Base-by-base conservation (phyloP, 2,888 invertebrate genomes). In the Anthrax anthrax region DNA sequence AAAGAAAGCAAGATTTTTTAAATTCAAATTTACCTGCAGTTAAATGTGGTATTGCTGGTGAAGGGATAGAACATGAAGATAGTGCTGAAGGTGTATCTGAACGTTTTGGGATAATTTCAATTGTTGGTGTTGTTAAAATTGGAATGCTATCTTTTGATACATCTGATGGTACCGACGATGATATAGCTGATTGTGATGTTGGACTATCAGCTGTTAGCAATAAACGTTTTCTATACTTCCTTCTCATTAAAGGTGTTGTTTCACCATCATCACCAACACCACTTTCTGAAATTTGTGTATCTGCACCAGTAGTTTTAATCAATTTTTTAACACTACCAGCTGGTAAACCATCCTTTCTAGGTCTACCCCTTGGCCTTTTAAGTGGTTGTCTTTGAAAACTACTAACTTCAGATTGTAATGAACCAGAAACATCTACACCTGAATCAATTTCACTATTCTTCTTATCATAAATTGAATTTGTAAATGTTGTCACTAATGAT, bases 301-400 rank as follows among this genome's bases (percentile, higher is more conserved):
- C 16, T 12, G 12, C 3, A 6, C 8, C 3, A 9, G 13, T 29
- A 39, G 18, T 38, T 72, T 53, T 72, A 72, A 63, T 8, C 64
- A 37, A 41, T 39, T 48, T 47, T 36, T 48, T 47, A 4, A 50
- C 48, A 46, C 51, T 51, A n/a, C 51, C 48, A 4, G 50, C 47
- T 4, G 48, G 48, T 37, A 39, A 39, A 2, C 49, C 47, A 42
- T 50, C 48, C 43, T 53, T 53, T 17, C 53, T 37, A 13, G 53
- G 53, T 19, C 53, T 39, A 18, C 53, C 53, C 18, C 53, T 42
- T 9, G 49, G 50, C 19, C 51, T 29, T 36, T 53, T 53, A 3
- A 48, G 39, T 12, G 51, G 51, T 13, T 38, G 38, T 39, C 40
- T 45, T 27, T 29, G 44, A 42, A 46, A 43, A 32, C 12, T 12